These are phyloP conservation scores for Turritopsis dohrnii DNA, from an alignment of 30 jellyfish, hydroid and myxozoan species.

Conservation along the genomic window DNA sequence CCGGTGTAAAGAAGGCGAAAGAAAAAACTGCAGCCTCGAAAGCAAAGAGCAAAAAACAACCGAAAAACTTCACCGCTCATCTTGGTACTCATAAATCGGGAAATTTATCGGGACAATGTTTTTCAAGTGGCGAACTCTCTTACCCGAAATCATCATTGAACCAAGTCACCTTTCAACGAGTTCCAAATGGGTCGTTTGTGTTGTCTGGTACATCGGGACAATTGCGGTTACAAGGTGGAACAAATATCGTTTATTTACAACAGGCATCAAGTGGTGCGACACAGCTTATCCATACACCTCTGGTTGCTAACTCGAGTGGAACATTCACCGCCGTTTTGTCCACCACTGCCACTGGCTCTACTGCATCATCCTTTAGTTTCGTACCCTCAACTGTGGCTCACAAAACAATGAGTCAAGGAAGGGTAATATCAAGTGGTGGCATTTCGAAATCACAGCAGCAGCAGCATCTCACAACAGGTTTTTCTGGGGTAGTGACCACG, in stretches of 20 bases:
- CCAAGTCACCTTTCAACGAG: conserved; percentile 39
- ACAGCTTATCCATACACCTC: conserved; percentile 6
- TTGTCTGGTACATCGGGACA: conserved; percentile 64
- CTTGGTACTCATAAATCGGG: conserved; percentile 20
- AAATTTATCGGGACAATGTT: conserved; percentile 16
- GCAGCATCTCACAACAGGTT: neutral
- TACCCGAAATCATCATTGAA: neutral
- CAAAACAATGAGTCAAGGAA: neutral
- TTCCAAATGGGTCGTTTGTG: conserved; percentile 52
- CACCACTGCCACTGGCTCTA: neutral
- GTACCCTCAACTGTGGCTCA: neutral
- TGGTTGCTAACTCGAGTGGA: conserved; percentile 20
- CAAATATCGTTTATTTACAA: conserved; percentile 31
- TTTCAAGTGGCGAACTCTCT: neutral
- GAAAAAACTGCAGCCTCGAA: neutral
- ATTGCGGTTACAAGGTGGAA: conserved; percentile 65
- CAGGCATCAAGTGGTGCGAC: conserved; percentile 22
- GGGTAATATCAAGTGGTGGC: neutral
- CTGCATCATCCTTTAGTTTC: conserved; percentile 6
- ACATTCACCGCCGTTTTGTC: conserved; percentile 9
- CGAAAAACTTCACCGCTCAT: conserved; percentile 13
- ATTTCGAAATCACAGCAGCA: neutral
- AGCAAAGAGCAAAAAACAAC: neutral
- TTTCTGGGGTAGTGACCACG: neutral
- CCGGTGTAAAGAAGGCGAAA: conserved; percentile 1